These are phyloP conservation scores for Anser brachyrhynchus DNA, from an alignment of 2,113 vertebrate genomes.

Conservation along the genomic window DNA sequence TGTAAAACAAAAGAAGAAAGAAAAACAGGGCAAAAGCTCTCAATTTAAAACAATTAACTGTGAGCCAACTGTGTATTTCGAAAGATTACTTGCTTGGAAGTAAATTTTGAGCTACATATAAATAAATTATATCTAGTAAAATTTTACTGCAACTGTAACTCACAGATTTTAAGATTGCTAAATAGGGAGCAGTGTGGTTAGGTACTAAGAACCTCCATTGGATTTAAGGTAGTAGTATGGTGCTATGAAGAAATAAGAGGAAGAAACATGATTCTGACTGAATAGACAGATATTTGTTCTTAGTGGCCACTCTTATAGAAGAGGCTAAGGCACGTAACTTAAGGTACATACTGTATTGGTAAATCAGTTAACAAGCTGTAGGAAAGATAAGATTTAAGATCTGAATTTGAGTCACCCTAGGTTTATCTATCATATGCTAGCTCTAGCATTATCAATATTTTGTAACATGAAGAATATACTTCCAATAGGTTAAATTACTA, in stretches of 20 bases:
- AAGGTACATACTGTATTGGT: too few relatives aligned
- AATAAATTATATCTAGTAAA: not conserved
- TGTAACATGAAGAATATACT: not conserved
- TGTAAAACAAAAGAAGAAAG: not conserved
- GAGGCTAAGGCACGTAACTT: not conserved
- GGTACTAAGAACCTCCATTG: not conserved
- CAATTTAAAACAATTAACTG: constrained; percentile 5
- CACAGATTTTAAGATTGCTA: not conserved
- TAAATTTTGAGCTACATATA: not conserved
- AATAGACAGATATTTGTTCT: not conserved
- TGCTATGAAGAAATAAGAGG: not conserved
- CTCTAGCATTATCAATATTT: not conserved
- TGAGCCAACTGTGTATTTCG: not conserved
- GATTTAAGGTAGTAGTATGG: not conserved
- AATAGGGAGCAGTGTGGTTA: not conserved
- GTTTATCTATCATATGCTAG: not conserved
- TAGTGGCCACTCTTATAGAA: not conserved
- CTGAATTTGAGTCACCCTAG: not conserved
- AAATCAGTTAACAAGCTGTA: not conserved
- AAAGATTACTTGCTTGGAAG: not conserved
- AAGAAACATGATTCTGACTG: not conserved
- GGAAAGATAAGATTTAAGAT: not conserved
- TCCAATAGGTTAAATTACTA: not conserved
- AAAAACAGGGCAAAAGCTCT: not conserved
- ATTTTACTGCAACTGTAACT: not conserved